Conservation (phyloP, 2,797 vertebrate genomes). For the Phataginus tricuspis region DNA sequence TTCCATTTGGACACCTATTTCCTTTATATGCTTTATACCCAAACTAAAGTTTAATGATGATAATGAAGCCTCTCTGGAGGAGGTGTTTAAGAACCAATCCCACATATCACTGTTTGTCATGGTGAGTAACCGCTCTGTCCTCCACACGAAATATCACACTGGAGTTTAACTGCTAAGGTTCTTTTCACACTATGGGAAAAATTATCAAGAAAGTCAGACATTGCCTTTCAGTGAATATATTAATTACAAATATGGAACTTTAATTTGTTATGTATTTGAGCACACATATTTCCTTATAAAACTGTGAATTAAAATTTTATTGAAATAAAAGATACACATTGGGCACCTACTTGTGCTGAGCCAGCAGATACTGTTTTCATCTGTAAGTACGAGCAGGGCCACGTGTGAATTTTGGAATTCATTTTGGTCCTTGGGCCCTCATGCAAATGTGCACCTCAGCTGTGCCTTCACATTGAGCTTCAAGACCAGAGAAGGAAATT, state of each 20-base stretch:
- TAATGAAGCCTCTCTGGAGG: not conserved
- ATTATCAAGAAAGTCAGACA: not conserved
- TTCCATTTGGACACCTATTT: not conserved
- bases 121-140: not conserved
- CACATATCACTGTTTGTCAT: not conserved
- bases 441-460: not conserved
- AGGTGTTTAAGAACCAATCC: not conserved
- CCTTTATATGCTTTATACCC: not conserved
- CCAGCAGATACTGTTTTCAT: not conserved
- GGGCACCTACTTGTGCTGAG: not conserved
- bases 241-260: not conserved
- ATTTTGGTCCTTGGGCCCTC: not conserved
- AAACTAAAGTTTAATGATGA: not conserved
- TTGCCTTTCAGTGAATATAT: not conserved
- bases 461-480: not conserved
- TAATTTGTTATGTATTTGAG: not conserved
- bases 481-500: not conserved
- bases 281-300: not conserved
- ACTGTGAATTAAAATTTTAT: not conserved
- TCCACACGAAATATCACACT: not conserved
- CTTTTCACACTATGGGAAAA: not conserved
- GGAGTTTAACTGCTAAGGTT: not conserved
- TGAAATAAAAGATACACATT: not conserved
- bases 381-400: not conserved
- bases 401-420: not conserved